Conservation (phyloP, 2,113 vertebrate genomes). For the Fulica atra region DNA sequence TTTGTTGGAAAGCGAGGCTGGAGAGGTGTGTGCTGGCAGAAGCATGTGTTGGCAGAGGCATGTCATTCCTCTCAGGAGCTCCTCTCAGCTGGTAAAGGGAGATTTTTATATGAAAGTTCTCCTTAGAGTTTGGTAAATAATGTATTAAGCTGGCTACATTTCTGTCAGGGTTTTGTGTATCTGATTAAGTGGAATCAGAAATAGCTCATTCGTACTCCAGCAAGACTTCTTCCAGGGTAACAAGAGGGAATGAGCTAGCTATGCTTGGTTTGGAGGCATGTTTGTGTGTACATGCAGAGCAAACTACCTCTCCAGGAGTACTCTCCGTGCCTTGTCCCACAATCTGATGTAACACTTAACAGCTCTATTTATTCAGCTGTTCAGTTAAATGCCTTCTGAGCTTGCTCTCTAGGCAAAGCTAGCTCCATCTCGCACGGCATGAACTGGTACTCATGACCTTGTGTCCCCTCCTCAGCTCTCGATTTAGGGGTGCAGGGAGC, state of each 20-base stretch:
- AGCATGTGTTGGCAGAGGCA: not conserved
- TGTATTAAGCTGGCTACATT: not conserved
- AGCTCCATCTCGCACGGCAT: not conserved
- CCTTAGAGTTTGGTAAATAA: not conserved
- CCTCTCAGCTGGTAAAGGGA: not conserved
- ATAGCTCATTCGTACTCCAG: not conserved
- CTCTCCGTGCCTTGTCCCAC: not conserved
- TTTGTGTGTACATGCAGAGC: not conserved
- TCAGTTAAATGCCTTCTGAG: not conserved
- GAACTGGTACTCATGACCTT: not conserved
- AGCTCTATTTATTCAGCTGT: not conserved
- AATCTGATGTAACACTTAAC: not conserved
- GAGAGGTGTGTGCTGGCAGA: not conserved
- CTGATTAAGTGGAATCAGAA: not conserved
- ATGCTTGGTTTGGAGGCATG: not conserved
- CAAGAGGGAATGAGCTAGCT: not conserved
- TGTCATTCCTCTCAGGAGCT: not conserved
- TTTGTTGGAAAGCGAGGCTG: not conserved
- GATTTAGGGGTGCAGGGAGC: not conserved
- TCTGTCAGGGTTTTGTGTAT: not conserved
- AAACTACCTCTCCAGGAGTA: not conserved
- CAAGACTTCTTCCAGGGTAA: not conserved
- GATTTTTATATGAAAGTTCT: not conserved
- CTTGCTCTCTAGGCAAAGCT: not conserved
- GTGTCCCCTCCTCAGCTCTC: not conserved